Evolutionary conservation across 1,140 invertebrate genomes (phyloP), one percentile per base, ranked within the genome.

Genomic region (Aphelinus certus): DNA sequence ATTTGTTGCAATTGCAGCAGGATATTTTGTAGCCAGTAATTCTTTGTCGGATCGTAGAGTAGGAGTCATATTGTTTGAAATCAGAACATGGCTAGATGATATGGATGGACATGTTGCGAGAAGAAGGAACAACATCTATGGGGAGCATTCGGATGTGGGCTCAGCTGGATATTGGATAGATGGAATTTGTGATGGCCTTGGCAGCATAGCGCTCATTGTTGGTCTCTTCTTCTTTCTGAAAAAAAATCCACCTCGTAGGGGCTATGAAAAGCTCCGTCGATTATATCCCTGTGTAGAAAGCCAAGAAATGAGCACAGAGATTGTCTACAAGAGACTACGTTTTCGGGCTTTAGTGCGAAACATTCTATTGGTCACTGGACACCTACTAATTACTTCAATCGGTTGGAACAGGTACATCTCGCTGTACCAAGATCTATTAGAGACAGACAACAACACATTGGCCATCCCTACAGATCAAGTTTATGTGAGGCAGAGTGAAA

Each of bases 321-420:
- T 75, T 1, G 48, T 77, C 7, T 77, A 77, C 46, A 77, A 75
- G 49, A 93, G 88, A 89, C 90, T 70, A 89, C 90, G 6, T 89
- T 76, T 89, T 10, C 89, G 90, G 57, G 91, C 91, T 79, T 90
- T 93, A 7, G 86, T 91, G 1, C 89, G 90, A 76, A 92, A 93
- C 66, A 84, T 94, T 47, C 83, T 91, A 10, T 89, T 92, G 77
- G 92, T 94, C 72, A 90, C 90, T 26, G 90, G 92, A 3, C 93
- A 94, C 81, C 86, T 95, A 77, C 79, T 94, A 48, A 81, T 95
- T 1, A 93, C 92, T 65, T 94, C 93, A 4, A 86, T 91, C 75
- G 91, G 91, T 2, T 95, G 94, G 94, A 95, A 95, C 88, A 90
- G 93, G 7, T 95, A 94, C 75, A 94, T 95, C 79, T 91, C 91